A percentile compares a stretch with the other conserved stretches of the same genome.
phyloP scores from a whole-genome alignment of 1,140 invertebrate genomes.

The Diuraphis noxia region DNA sequence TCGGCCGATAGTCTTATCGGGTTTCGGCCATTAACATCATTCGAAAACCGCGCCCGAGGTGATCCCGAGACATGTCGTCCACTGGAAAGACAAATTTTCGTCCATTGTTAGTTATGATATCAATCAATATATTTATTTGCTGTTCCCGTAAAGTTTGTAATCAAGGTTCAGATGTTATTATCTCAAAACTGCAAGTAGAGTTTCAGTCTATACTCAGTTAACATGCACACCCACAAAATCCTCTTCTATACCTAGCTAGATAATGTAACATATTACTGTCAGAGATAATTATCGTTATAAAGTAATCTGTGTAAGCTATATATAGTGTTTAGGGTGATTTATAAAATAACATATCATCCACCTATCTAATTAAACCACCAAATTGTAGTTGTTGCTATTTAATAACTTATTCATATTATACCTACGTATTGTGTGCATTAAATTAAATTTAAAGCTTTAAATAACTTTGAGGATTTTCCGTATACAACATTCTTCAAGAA shows the following conservation, averaged over 20 bases:
- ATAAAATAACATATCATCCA: not conserved
- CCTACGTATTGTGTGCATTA: not conserved
- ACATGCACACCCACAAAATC: not conserved
- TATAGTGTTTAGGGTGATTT: not conserved
- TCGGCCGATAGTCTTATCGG: constrained; percentile 20
- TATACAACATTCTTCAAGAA: not conserved
- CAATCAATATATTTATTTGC: constrained; percentile 16
- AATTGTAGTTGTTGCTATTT: not conserved
- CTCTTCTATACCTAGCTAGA: not conserved
- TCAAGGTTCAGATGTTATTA: constrained; percentile 24
- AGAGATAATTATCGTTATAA: not conserved
- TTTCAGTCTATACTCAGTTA: not conserved
- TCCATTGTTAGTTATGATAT: constrained; percentile 12
- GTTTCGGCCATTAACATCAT: constrained; percentile 42
- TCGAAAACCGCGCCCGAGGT: constrained; percentile 37
- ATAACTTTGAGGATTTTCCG: not conserved
- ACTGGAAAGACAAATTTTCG: constrained; percentile 21
- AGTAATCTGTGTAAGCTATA: not conserved
- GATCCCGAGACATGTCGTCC: not conserved
- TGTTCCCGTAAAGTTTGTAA: not conserved
- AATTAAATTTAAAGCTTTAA: constrained; percentile 5
- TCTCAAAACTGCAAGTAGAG: constrained; percentile 10
- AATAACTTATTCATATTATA: not conserved
- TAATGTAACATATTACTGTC: not conserved
- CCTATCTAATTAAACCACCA: not conserved